A percentile compares a stretch with the other conserved stretches of the same genome.
Evolutionary conservation across 1,140 invertebrate species (phyloP).

Genomic region (Probaryconus sp.): DNA sequence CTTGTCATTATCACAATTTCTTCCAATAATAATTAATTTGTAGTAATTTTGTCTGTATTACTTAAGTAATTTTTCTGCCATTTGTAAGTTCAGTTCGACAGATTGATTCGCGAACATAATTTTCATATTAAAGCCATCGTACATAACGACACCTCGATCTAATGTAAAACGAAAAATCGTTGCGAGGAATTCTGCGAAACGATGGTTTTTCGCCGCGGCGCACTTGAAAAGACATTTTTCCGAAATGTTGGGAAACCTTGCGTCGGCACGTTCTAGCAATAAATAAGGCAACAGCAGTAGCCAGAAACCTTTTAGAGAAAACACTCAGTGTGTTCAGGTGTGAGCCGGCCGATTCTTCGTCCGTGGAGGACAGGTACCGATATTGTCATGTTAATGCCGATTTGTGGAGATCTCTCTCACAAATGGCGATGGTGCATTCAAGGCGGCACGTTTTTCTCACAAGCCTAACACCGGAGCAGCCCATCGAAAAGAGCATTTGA

Average conservation of each 20-base stretch:
- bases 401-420: conserved; percentile 64
- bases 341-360: conserved; percentile 39
- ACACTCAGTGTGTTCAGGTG: conserved; percentile 51
- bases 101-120: too few species aligned
- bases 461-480: conserved; percentile 9
- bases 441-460: conserved; percentile 67
- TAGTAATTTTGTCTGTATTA: too few species aligned
- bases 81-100: too few species aligned
- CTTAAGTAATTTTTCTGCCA: too few species aligned
- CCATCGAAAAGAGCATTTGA: conserved; percentile 43
- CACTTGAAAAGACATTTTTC: conserved; percentile 43
- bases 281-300: conserved; percentile 65
- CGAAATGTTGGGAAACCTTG: conserved; percentile 65
- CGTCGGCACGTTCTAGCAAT: conserved; percentile 70
- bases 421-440: conserved; percentile 70
- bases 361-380: conserved; percentile 67
- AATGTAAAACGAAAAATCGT: too few species aligned
- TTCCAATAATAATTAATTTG: too few species aligned
- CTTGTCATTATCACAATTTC: too few species aligned
- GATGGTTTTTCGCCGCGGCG: conserved; percentile 8
- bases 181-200: conserved; percentile 23
- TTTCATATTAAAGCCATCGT: too few species aligned
- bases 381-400: conserved; percentile 74
- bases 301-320: conserved; percentile 42
- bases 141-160: too few species aligned